A percentile compares a stretch with the other conserved stretches of the same genome.
These are phyloP conservation scores for Todiramphus saurophagus DNA, from an alignment of 2,113 vertebrate species.

Conservation along the genomic window DNA sequence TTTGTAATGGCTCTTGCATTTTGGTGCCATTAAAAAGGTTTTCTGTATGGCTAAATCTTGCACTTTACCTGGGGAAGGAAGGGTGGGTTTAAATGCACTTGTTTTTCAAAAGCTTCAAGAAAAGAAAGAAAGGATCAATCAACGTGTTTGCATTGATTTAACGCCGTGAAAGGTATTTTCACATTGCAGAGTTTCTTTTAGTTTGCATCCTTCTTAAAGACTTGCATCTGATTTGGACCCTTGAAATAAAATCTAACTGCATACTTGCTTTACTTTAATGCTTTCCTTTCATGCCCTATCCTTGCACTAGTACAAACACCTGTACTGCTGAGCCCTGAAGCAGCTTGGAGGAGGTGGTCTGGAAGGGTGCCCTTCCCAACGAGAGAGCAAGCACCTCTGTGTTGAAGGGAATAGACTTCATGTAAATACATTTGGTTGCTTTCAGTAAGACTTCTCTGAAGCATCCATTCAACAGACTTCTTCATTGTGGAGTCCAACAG, in stretches of 20 bases:
- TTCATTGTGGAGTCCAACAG: not conserved
- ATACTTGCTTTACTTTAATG: not conserved
- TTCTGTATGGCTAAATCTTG: not conserved
- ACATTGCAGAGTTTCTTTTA: not conserved
- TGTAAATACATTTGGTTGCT: not conserved
- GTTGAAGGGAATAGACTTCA: not conserved
- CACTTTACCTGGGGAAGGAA: not conserved
- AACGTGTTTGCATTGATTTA: not conserved
- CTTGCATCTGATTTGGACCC: not conserved
- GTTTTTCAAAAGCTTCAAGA: not conserved
- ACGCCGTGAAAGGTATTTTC: not conserved
- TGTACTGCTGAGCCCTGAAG: not conserved
- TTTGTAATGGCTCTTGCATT: slow-evolving; percentile 3
- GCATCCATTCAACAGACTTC: not conserved
- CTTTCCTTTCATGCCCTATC: not conserved
- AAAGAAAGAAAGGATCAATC: not conserved
- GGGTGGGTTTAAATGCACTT: not conserved
- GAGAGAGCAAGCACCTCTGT: not conserved
- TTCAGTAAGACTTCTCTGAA: not conserved
- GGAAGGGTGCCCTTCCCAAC: not conserved
- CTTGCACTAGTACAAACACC: not conserved
- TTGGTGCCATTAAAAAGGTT: not conserved
- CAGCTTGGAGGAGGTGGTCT: not conserved
- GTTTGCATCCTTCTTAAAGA: not conserved
- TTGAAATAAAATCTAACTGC: not conserved